phyloP scores from a whole-genome alignment of 1,140 invertebrate species.

The Sinonovacula constricta region DNA sequence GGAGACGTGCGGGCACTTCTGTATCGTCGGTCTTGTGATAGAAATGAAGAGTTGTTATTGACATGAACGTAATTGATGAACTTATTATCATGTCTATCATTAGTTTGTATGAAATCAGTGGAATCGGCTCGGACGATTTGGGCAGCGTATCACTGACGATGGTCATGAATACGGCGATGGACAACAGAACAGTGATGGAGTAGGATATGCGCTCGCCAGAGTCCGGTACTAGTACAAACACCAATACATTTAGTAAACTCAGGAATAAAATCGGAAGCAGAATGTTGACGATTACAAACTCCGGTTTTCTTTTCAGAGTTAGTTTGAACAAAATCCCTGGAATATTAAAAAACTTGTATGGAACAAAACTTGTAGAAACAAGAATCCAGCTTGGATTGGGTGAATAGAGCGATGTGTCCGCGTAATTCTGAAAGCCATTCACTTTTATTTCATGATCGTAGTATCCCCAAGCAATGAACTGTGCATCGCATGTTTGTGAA shows the following conservation, averaged over 20 bases:
- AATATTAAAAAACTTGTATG: background rate
- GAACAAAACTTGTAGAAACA: background rate
- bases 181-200: slow-evolving; percentile 81
- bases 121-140: slow-evolving; percentile 79
- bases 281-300: slow-evolving; percentile 80
- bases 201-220: slow-evolving; percentile 81
- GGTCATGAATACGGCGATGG: slow-evolving; percentile 82
- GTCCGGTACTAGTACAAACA: slow-evolving; percentile 82
- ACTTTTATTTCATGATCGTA: background rate
- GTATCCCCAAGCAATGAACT: slow-evolving; percentile 1
- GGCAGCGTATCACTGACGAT: slow-evolving; percentile 82
- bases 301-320: slow-evolving; percentile 6
- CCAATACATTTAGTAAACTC: slow-evolving; percentile 80
- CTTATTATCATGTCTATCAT: background rate
- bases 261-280: slow-evolving; percentile 82
- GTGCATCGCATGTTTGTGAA: background rate
- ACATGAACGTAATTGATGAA: background rate
- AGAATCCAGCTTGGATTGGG: slow-evolving; percentile 6
- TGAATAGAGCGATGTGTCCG: background rate
- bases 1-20: no score
- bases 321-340: background rate
- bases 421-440: background rate
- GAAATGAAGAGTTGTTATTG: background rate
- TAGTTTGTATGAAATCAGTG: slow-evolving; percentile 48
- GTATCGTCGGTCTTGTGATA: background rate